Conservation (phyloP, 1,140 invertebrate species). For the Heliconius hermathena region DNA sequence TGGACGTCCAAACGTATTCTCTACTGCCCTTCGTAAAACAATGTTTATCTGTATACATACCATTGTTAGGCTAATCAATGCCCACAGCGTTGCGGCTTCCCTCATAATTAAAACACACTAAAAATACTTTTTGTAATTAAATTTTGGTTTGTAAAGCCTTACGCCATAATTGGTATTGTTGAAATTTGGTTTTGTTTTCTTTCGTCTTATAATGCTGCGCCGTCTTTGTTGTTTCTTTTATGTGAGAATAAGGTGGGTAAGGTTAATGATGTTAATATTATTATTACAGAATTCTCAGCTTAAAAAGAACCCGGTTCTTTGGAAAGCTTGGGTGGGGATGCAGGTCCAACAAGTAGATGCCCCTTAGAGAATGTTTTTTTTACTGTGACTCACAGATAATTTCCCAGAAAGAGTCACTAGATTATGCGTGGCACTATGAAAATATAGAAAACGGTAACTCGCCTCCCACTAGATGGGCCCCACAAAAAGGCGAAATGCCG, state of each 20-base stretch:
- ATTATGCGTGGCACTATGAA: too few species aligned
- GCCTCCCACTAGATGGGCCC: too few species aligned
- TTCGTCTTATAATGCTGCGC: neutral
- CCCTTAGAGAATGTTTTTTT: too few species aligned
- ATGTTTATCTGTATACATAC: neutral
- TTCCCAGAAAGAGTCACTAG: too few species aligned
- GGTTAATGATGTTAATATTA: too few species aligned
- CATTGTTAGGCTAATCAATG: constrained; percentile 27
- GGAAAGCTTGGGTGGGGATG: too few species aligned
- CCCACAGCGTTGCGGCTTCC: constrained; percentile 8
- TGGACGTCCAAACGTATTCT: neutral
- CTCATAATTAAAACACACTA: constrained; percentile 16
- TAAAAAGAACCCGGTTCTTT: too few species aligned
- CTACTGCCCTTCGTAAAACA: constrained; percentile 15
- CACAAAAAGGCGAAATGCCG: too few species aligned
- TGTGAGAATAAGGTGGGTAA: neutral
- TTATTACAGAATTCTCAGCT: too few species aligned
- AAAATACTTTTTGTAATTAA: constrained; percentile 21
- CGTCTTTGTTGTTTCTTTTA: neutral
- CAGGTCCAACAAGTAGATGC: too few species aligned
- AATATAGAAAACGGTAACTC: too few species aligned
- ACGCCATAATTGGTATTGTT: constrained; percentile 3
- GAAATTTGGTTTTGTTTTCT: neutral
- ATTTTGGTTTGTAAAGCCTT: constrained; percentile 5
- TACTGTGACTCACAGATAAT: too few species aligned